Base-by-base conservation (phyloP, 2,113 vertebrate genomes). In the Leptocoma aspasia region DNA sequence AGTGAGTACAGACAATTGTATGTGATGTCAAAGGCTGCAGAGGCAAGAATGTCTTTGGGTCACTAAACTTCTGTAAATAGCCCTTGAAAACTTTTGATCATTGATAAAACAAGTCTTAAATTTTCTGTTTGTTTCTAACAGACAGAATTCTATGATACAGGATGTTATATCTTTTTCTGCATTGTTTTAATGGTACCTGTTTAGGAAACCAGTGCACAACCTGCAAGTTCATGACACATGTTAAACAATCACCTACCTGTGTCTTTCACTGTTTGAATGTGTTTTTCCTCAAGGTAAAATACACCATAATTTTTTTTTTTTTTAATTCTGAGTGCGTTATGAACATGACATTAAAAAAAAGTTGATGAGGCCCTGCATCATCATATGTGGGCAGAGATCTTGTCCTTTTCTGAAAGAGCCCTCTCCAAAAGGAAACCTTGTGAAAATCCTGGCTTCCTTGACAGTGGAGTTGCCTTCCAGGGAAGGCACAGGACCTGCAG, bases 151-250 rank as follows among this genome's bases (percentile, higher is more conserved):
- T 65, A 24, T 71, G 27, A 13, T 70, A 6, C 1, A 33, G 27
- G 47, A 50, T 42, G 11, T 37, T 50, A 0, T 0, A 23, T 53
- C 10, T n/a, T 35, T 21, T 63, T 79, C 44, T 39, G 6, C 3
- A 1, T 33, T 6, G 24, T 47, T 78, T 50, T 30, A 41, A 9
- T 64, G 37, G 11, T 57, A 21, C 24, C 23, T 57, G 20, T 44
- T 69, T 11, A 61, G 60, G 59, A 61, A 69, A 57, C 6, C 35
- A 54, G 2, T 56, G 23, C 47, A 68, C 75, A 92, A 7, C 22
- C 27, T 52, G 27, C 30, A 39, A 47, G 12, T 39, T 89, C 4
- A 52, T 0, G 0, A 39, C 22, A 10, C 1, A 1, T 53, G 12
- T 61, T 70, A 16, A 80, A 17, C 63, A 35, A 39, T 75, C 54